Conservation (phyloP, 2,113 vertebrate genomes). For the Carettochelys insculpta region DNA sequence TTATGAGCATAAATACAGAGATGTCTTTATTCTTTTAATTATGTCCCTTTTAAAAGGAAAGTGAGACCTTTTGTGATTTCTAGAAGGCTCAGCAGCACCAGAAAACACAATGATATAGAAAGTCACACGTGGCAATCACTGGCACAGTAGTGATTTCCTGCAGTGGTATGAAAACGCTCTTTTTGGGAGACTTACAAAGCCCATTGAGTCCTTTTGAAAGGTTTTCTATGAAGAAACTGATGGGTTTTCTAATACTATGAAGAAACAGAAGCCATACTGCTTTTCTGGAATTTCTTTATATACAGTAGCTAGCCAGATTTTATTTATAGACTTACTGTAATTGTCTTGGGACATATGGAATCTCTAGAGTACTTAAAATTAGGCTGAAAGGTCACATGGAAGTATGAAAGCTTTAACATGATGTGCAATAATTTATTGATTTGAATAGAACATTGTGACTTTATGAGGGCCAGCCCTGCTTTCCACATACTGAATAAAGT, state of each 20-base stretch:
- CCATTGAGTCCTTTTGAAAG: slow-evolving; percentile 63
- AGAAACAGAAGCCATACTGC: slow-evolving; percentile 43
- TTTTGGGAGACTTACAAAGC: slow-evolving; percentile 37
- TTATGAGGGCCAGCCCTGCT: neutral
- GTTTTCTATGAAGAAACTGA: slow-evolving; percentile 62
- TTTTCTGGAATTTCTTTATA: slow-evolving; percentile 25
- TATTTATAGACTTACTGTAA: slow-evolving; percentile 29
- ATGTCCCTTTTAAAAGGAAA: slow-evolving; percentile 8
- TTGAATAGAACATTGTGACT: slow-evolving; percentile 22
- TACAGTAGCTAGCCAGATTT: slow-evolving; percentile 29
- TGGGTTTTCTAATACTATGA: slow-evolving; percentile 40
- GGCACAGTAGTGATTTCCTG: slow-evolving; percentile 55
- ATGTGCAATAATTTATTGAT: slow-evolving; percentile 15
- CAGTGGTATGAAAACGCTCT: slow-evolving; percentile 52
- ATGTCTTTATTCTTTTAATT: slow-evolving; percentile 14
- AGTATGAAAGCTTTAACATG: neutral
- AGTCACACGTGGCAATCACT: slow-evolving; percentile 54
- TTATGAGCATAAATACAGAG: neutral
- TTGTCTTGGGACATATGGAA: neutral
- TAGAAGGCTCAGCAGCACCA: slow-evolving; percentile 46
- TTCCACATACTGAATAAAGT: slow-evolving; percentile 14
- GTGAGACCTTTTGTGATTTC: slow-evolving; percentile 40
- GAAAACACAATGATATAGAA: slow-evolving; percentile 21
- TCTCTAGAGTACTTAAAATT: neutral
- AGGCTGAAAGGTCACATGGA: neutral